Conservation (phyloP, 1,140 invertebrate genomes). For the Papilio polyxenes region DNA sequence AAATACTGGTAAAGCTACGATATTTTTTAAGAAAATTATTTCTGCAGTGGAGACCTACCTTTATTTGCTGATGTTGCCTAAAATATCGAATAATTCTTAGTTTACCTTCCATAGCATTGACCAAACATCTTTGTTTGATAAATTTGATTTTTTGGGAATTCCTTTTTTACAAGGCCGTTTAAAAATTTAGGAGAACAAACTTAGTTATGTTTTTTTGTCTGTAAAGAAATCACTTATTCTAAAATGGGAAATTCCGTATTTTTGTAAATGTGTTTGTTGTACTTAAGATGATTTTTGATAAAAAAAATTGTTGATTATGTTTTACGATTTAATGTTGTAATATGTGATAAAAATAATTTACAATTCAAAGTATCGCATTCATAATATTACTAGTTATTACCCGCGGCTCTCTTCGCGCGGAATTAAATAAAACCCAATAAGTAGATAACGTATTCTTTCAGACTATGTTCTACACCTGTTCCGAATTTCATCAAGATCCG, state of each 20-base stretch:
- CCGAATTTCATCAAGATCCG: too few species aligned
- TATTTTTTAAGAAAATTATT: too few species aligned
- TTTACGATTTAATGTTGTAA: background rate
- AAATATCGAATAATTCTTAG: background rate
- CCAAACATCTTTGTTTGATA: background rate
- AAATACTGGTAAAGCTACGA: too few species aligned
- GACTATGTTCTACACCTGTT: too few species aligned
- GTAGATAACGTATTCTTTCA: too few species aligned
- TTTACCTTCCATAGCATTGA: background rate
- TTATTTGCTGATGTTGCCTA: too few species aligned
- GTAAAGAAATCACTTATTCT: background rate
- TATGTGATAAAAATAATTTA: background rate
- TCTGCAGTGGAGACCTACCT: too few species aligned
- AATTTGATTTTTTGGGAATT: background rate
- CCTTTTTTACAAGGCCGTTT: background rate
- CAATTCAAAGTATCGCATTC: background rate
- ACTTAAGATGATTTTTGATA: background rate
- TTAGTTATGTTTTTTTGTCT: background rate
- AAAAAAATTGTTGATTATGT: background rate
- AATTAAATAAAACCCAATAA: too few species aligned
- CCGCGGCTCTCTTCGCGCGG: too few species aligned
- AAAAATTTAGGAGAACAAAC: background rate
- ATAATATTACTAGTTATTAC: background rate
- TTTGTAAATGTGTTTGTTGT: constrained; percentile 4
- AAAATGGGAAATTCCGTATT: background rate